A percentile compares a stretch with the other conserved stretches of the same genome.
Conservation (phyloP, 2,888 invertebrate genomes). For the Deilephila elpenor region DNA sequence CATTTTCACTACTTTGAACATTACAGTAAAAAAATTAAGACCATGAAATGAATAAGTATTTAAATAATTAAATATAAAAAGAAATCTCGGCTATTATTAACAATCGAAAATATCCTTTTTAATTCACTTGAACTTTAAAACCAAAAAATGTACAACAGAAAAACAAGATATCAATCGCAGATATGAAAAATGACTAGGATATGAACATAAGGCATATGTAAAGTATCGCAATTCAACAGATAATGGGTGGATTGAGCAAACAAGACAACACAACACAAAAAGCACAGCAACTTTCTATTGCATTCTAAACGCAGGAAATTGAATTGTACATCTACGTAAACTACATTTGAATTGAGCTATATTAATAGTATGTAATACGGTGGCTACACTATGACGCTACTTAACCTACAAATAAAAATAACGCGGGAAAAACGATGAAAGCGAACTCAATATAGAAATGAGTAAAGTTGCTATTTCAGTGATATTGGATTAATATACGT, state of each 20-base stretch:
- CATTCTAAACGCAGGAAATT: constrained; percentile 3
- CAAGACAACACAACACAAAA: neutral
- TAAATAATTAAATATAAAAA: too few relatives aligned
- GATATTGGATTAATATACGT: neutral
- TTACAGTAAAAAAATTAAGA: neutral
- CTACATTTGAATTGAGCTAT: constrained; percentile 17
- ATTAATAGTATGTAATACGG: neutral
- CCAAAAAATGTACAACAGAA: neutral
- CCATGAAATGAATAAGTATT: too few relatives aligned
- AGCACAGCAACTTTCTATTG: neutral
- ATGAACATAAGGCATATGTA: neutral
- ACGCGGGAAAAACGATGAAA: neutral
- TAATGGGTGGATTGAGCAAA: neutral
- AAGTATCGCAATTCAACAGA: neutral
- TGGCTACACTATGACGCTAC: neutral
- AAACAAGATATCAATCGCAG: neutral
- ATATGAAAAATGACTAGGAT: neutral
- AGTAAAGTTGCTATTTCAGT: neutral
- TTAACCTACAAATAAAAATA: neutral
- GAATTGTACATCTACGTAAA: neutral
- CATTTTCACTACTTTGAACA: neutral
- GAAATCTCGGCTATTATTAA: too few relatives aligned
- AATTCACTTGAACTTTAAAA: too few relatives aligned
- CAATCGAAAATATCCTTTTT: too few relatives aligned
- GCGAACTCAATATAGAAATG: neutral